phyloP scores from a whole-genome alignment of 1,140 invertebrate species.

The Ladona fulva region DNA sequence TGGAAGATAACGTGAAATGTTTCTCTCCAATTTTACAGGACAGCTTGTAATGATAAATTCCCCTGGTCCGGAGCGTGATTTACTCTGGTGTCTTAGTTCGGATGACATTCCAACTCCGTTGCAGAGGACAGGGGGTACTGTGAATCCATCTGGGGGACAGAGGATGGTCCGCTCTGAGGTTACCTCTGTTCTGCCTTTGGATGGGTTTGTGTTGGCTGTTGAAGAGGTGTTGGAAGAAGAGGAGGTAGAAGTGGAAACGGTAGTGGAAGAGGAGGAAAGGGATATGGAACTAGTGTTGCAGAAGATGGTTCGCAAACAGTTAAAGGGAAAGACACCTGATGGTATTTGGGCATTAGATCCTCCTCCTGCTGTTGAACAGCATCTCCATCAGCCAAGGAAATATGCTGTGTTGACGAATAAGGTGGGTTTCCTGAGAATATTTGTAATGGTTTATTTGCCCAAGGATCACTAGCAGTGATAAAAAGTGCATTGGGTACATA shows the following conservation, averaged over 20 bases:
- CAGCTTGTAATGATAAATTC: slow-evolving; percentile 60
- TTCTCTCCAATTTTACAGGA: slow-evolving; percentile 42
- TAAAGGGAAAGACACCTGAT: background rate
- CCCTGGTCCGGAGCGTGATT: slow-evolving; percentile 42
- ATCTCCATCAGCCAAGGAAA: slow-evolving; percentile 59
- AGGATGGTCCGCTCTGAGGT: background rate
- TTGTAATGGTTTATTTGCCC: no score
- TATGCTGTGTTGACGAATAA: slow-evolving; percentile 80
- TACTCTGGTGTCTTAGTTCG: slow-evolving; percentile 64
- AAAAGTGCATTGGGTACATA: no score
- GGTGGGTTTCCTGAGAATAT: slow-evolving; percentile 39
- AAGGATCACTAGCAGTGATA: no score
- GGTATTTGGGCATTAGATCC: slow-evolving; percentile 38
- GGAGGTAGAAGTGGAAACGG: background rate
- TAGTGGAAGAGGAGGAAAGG: background rate
- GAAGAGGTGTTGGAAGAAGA: slow-evolving; percentile 43
- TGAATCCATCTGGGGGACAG: background rate
- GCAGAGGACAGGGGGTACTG: slow-evolving; percentile 47
- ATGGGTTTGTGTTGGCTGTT: slow-evolving; percentile 77
- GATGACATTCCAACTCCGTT: slow-evolving; percentile 54
- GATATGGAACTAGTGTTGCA: background rate
- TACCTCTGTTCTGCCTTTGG: slow-evolving; percentile 57
- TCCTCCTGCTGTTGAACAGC: slow-evolving; percentile 63
- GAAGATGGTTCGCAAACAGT: background rate
- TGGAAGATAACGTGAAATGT: no score